phyloP scores from a whole-genome alignment of 2,888 invertebrate genomes.

The Agrotis exclamationis region DNA sequence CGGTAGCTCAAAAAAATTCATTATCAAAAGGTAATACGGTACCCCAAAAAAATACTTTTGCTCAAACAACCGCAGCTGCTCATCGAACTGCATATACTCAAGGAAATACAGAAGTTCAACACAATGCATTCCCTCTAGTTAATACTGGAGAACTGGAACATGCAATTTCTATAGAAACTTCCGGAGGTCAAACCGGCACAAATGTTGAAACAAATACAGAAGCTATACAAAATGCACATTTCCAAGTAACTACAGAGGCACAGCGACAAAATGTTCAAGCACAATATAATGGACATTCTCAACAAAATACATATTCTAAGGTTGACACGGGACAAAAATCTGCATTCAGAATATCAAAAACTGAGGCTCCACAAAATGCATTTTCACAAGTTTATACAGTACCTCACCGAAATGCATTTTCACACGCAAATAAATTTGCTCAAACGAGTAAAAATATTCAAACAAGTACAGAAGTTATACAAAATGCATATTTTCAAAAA shows the following conservation, averaged over 20 bases:
- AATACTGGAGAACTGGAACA: not conserved
- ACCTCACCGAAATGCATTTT: slow-evolving; percentile 7
- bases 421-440: not conserved
- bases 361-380: slow-evolving; percentile 7
- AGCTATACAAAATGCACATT: not conserved
- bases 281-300: not conserved
- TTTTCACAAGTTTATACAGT: slow-evolving; percentile 1
- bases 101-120: not conserved
- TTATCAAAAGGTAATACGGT: not conserved
- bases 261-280: not conserved
- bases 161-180: slow-evolving; percentile 6
- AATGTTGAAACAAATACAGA: slow-evolving; percentile 14
- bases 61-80: not conserved
- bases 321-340: not conserved
- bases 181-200: not conserved
- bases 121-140: not conserved
- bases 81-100: not conserved
- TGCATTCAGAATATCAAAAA: not conserved
- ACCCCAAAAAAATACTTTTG: not conserved
- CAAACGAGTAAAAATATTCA: slow-evolving; percentile 1
- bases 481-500: not conserved
- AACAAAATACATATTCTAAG: slow-evolving; percentile 13
- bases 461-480: not conserved
- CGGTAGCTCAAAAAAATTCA: not conserved
- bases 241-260: too few species aligned